A percentile compares a stretch with the other conserved stretches of the same genome.
These are phyloP conservation scores for Candidula unifasciata DNA, from an alignment of 2,888 invertebrate species.

Conservation along the genomic window DNA sequence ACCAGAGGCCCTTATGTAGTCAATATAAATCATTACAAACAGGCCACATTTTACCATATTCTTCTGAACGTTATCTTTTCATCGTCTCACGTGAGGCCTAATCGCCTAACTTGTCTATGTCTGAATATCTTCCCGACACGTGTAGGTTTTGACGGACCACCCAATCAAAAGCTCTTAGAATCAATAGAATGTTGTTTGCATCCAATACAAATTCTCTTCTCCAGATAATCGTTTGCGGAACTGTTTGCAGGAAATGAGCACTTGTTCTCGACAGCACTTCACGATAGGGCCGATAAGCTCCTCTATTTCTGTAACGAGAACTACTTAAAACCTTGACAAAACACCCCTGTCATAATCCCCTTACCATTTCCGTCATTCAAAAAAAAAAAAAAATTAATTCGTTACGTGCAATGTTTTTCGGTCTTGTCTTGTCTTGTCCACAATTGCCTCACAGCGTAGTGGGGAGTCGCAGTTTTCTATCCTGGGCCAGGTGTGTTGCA, in stretches of 20 bases:
- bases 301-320: no score
- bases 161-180: conserved; percentile 21
- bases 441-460: no score
- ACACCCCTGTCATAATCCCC: no score
- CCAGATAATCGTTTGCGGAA: neutral
- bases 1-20: neutral
- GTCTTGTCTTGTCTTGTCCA: no score
- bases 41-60: neutral
- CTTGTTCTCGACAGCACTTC: neutral
- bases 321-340: no score
- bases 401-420: no score
- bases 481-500: no score
- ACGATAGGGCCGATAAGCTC: neutral
- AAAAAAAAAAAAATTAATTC: no score
- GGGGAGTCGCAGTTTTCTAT: no score
- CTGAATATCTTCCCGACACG: conserved; percentile 9
- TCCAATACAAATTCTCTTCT: neutral
- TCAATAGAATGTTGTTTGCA: neutral
- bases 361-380: no score
- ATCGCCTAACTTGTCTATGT: neutral
- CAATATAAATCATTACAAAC: neutral
- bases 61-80: no score
- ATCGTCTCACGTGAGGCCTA: neutral
- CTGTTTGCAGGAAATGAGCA: neutral
- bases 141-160: neutral